Evolutionary conservation across 1,140 invertebrate species (phyloP).

Genomic region (Neodiprion virginianus): DNA sequence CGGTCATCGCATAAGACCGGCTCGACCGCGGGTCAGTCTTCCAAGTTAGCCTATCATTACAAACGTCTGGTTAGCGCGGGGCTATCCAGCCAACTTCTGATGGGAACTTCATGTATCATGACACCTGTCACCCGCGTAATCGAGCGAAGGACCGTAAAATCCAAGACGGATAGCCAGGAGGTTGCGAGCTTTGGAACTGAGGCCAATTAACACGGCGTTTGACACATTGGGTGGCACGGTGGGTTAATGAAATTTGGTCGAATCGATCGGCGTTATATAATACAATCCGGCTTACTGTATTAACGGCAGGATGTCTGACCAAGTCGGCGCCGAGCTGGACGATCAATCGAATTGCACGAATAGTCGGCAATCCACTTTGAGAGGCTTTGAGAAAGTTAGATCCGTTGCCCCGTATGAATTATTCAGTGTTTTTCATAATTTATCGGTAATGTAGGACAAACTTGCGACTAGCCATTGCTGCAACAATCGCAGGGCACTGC

Average conservation of each 20-base stretch:
- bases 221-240: no score
- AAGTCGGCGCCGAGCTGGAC: no score
- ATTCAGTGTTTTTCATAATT: conserved; percentile 8
- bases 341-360: no score
- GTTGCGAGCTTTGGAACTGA: no score
- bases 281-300: no score
- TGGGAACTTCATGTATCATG: not conserved
- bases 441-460: not conserved
- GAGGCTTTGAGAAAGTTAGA: not conserved
- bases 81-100: not conserved
- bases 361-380: not conserved
- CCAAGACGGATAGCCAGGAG: no score
- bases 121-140: no score
- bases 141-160: no score
- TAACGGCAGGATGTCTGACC: no score
- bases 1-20: not conserved
- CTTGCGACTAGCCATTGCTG: not conserved
- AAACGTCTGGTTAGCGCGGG: not conserved
- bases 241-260: no score
- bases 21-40: not conserved
- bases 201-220: no score
- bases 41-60: conserved; percentile 1
- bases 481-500: not conserved
- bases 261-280: no score
- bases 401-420: not conserved